Percentiles rank a stretch among this genome's conserved stretches.
phyloP scores from a whole-genome alignment of 92 coral and sea anemone species.

The Virgularia gustaviana region DNA sequence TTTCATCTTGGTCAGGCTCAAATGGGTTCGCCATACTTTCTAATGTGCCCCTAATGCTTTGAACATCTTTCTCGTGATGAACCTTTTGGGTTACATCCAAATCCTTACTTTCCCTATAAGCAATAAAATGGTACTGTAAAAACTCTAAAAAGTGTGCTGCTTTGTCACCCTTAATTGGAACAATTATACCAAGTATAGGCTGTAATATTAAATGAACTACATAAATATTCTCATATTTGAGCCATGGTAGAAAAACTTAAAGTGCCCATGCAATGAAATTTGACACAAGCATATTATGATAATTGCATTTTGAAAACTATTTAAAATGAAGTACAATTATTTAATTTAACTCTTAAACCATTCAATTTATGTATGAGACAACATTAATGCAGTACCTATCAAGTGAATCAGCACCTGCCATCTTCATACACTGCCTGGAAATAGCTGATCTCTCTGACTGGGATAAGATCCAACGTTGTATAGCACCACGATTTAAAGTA shows the following conservation, averaged over 20 bases:
- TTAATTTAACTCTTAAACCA: not conserved
- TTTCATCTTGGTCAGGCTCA: not conserved
- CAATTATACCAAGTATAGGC: not conserved
- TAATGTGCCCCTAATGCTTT: not conserved
- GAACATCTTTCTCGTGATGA: constrained; percentile 16
- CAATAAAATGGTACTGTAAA: not conserved
- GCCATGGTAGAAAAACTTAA: constrained; percentile 3
- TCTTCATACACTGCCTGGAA: constrained; percentile 3
- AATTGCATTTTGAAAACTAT: no score
- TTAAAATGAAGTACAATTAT: no score
- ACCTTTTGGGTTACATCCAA: not conserved
- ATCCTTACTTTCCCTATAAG: constrained; percentile 3
- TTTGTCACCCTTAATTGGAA: not conserved
- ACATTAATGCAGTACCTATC: not conserved
- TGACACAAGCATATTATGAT: no score
- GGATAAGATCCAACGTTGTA: constrained; percentile 13
- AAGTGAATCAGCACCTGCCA: constrained; percentile 16
- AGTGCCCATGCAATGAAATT: no score
- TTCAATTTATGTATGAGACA: not conserved
- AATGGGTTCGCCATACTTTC: not conserved
- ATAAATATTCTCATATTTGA: not conserved
- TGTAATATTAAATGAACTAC: not conserved
- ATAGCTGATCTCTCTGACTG: constrained; percentile 20
- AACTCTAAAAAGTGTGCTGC: not conserved
- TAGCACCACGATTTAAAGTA: constrained; percentile 3